Base-by-base conservation (phyloP, 1,140 invertebrate genomes). In the Ectropis grisescens region DNA sequence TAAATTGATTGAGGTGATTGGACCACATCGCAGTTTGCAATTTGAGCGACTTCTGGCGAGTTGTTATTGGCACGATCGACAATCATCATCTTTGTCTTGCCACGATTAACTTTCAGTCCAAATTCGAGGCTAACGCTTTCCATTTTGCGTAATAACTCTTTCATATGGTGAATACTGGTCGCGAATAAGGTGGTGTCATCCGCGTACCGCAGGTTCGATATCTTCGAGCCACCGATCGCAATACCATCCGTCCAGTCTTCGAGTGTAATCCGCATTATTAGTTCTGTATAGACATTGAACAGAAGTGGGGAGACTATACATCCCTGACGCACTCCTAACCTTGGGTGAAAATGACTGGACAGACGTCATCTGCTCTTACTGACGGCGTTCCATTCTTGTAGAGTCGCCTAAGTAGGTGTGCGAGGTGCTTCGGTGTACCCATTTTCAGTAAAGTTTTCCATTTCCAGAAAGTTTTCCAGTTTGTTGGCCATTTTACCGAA, bases 221-320 rank as follows among this genome's bases (percentile, higher is more conserved):
- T 39, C 14, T 11, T 28, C 1, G 2, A 12, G 2, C 44, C 31
- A 16, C 34, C 38, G 13, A 47, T 32, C 15, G 13, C 11, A 22
- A 47, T 14, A 10, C 37, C 37, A 11, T 37, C 34, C 7, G 30
- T 41, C 39, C 39, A 42, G 28, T 38, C 13, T 32, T 47, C 35
- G 2, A 38, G 11, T 11, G 32, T 26, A 14, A 41, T 38, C n/a
- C 39, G 9, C 39, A 42, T 42, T 23, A 36, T 35, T 6, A 43
- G 24, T 13, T 43, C 32, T 11, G 41, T 48, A 13, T 48, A 39
- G 11, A 38, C 30, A 11, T 40, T 48, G 15, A 44, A 49, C 7
- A 49, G 27, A 2, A 43, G 23, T 3, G 41, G 30, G n/a, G 41
- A 50, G n/a, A 45, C 30, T 13, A 50, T 50, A 19, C 38, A 50